phyloP scores from a whole-genome alignment of 2,113 vertebrate species.

The Pteropus alecto region DNA sequence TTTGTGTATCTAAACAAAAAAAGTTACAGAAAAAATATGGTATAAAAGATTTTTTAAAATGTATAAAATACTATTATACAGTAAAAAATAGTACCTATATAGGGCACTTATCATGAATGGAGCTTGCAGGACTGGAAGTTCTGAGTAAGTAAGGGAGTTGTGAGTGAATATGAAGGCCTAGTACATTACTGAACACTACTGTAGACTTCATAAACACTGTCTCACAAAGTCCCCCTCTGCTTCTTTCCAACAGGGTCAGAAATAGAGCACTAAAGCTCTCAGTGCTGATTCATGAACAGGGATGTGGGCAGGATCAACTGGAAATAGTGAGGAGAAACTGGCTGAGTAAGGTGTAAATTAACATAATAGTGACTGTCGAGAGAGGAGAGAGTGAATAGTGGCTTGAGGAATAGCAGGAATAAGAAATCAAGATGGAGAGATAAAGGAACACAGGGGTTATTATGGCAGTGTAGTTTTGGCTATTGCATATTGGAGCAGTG shows the following conservation, averaged over 20 bases:
- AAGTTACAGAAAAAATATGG: neutral
- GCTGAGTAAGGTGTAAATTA: neutral
- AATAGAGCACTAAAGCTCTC: neutral
- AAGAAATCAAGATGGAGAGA: neutral
- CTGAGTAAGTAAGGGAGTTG: neutral
- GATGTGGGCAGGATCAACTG: neutral
- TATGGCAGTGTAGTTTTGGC: neutral
- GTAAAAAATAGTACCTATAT: too few species aligned
- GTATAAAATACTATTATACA: too few species aligned
- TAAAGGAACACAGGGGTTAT: neutral
- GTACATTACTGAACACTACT: neutral
- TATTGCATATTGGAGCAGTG: neutral
- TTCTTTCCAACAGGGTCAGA: neutral
- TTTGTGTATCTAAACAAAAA: neutral
- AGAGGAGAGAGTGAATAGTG: neutral
- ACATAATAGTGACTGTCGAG: neutral
- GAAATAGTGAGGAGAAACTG: neutral
- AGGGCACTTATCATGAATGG: neutral
- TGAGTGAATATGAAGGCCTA: neutral
- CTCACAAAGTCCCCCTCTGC: neutral
- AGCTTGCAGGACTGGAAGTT: neutral
- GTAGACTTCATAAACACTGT: neutral
- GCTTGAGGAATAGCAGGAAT: neutral
- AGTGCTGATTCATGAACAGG: neutral
- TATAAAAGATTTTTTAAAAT: neutral